phyloP scores from a whole-genome alignment of 2,797 vertebrate genomes.

The Phoxinus dragarum region DNA sequence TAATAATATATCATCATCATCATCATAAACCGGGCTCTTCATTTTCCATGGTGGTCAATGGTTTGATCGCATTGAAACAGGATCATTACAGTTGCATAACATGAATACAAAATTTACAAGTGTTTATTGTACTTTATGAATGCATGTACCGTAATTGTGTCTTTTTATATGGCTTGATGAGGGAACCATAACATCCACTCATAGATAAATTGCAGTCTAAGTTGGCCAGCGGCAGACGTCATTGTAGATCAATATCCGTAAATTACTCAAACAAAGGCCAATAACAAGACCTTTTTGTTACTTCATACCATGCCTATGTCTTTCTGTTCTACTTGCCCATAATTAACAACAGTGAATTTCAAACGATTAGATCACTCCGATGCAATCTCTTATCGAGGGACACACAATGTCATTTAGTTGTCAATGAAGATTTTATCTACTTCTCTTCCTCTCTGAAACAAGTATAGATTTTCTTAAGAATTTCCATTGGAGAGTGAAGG shows the following conservation, averaged over 20 bases:
- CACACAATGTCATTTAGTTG: constrained; percentile 72
- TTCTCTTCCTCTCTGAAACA: constrained; percentile 59
- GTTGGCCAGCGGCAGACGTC: constrained; percentile 22
- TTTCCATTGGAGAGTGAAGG: constrained; percentile 45
- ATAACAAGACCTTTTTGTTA: constrained; percentile 49
- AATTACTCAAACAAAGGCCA: constrained; percentile 51
- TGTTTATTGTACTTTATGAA: constrained; percentile 11
- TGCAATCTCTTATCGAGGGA: constrained; percentile 82
- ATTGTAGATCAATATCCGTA: constrained; percentile 43
- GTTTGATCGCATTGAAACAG: background rate
- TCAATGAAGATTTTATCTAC: constrained; percentile 66
- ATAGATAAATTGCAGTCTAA: constrained; percentile 31
- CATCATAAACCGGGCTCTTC: background rate
- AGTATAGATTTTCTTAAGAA: constrained; percentile 68
- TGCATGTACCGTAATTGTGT: constrained; percentile 24
- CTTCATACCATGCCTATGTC: constrained; percentile 50
- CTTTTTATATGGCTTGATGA: constrained; percentile 33
- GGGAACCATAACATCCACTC: constrained; percentile 27
- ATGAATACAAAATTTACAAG: background rate
- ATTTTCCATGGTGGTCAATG: background rate
- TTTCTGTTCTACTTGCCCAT: constrained; percentile 71
- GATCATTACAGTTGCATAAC: background rate
- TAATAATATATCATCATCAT: constrained; percentile 26
- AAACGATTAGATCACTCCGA: constrained; percentile 78
- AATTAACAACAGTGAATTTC: constrained; percentile 77